Evolutionary conservation across 2,113 vertebrate genomes (phyloP).

Genomic region (Sula dactylatra): DNA sequence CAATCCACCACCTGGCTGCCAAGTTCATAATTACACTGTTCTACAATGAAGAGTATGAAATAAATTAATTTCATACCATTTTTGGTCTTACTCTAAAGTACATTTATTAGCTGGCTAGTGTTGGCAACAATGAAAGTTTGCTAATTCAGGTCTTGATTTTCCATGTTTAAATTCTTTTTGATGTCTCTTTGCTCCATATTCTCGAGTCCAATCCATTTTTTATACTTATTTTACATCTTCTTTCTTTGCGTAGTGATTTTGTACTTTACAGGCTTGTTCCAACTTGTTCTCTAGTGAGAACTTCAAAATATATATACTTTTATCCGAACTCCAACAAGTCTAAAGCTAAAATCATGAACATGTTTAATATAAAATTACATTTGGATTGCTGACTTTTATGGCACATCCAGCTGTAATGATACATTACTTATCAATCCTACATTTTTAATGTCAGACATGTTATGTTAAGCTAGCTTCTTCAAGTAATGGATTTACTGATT

Average conservation of each 20-base stretch:
- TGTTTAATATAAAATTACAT: slow-evolving; percentile 66
- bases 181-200: not conserved
- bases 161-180: not conserved
- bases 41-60: slow-evolving; percentile 35
- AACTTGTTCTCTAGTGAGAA: slow-evolving; percentile 37
- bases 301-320: slow-evolving; percentile 10
- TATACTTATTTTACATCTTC: not conserved
- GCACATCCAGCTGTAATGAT: slow-evolving; percentile 43
- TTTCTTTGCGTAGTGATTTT: slow-evolving; percentile 9
- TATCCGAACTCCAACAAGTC: slow-evolving; percentile 3
- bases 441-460: slow-evolving; percentile 64
- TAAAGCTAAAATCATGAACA: slow-evolving; percentile 41
- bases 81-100: not conserved
- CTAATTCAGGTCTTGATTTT: slow-evolving; percentile 5
- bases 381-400: slow-evolving; percentile 51
- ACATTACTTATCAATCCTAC: slow-evolving; percentile 64
- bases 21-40: slow-evolving; percentile 36
- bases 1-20: slow-evolving; percentile 18
- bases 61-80: slow-evolving; percentile 27
- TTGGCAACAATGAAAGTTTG: slow-evolving; percentile 2
- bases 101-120: not conserved
- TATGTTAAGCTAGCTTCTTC: slow-evolving; percentile 67
- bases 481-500: slow-evolving; percentile 74
- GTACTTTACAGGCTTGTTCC: not conserved
- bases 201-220: not conserved